Evolutionary conservation across 1,140 invertebrate species (phyloP).

Genomic region (Glomeris maerens): DNA sequence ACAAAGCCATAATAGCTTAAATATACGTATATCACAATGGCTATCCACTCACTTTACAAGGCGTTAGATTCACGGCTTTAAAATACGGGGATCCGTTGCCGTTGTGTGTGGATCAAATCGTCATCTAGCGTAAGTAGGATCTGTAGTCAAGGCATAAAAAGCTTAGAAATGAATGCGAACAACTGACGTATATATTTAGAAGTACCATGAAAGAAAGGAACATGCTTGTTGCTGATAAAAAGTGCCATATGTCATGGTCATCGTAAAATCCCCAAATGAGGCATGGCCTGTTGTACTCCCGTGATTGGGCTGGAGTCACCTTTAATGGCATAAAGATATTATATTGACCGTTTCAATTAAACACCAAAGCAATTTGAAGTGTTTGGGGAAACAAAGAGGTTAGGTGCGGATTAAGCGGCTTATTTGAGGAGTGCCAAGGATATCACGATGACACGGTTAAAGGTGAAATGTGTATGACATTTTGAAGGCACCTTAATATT

Average conservation of each 20-base stretch:
- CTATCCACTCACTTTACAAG: too few species aligned
- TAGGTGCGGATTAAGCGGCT: too few species aligned
- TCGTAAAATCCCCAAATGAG: constrained; percentile 65
- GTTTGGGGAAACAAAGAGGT: too few species aligned
- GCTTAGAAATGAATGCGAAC: constrained; percentile 6
- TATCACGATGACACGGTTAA: too few species aligned
- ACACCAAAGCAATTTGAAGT: too few species aligned
- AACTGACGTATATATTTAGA: not conserved
- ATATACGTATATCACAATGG: too few species aligned
- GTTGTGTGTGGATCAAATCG: constrained; percentile 46
- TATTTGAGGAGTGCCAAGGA: too few species aligned
- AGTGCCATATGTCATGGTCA: constrained; percentile 79
- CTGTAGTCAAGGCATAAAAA: constrained; percentile 26
- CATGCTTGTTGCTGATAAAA: constrained; percentile 66
- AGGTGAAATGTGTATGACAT: too few species aligned
- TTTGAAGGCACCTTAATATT: too few species aligned
- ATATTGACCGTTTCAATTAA: too few species aligned
- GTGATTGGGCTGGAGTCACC: constrained; percentile 61
- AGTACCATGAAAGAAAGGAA: constrained; percentile 72
- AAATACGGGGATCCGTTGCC: constrained; percentile 61
- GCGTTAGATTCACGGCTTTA: too few species aligned
- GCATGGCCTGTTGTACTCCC: constrained; percentile 58
- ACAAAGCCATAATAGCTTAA: too few species aligned
- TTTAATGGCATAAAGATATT: constrained; percentile 26
- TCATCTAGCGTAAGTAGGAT: constrained; percentile 62